Evolutionary conservation across 2,113 vertebrate genomes (phyloP).

Genomic region (Alligator mississippiensis): DNA sequence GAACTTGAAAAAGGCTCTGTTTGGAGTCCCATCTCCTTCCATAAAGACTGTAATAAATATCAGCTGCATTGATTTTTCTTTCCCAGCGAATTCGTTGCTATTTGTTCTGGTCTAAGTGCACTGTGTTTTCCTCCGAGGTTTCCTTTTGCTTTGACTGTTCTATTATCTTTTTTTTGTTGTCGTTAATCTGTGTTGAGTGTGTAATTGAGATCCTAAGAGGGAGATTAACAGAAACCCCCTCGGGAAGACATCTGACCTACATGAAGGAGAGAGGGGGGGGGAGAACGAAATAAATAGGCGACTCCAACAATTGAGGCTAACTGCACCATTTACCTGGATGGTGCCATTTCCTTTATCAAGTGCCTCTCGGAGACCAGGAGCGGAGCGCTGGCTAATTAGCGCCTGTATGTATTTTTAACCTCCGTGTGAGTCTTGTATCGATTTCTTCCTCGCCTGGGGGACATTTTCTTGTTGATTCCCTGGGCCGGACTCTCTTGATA

Average conservation of each 20-base stretch:
- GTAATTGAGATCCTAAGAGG: constrained; percentile 64
- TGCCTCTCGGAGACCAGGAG: neutral
- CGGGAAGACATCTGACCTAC: constrained; percentile 49
- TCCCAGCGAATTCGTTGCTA: constrained; percentile 10
- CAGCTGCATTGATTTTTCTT: constrained; percentile 65
- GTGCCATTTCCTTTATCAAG: constrained; percentile 42
- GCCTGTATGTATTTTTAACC: constrained; percentile 15
- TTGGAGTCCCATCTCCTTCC: constrained; percentile 43
- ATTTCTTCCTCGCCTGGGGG: constrained; percentile 22
- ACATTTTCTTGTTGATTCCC: neutral
- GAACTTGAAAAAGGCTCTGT: constrained; percentile 50
- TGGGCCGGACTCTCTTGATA: neutral
- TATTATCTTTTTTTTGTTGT: constrained; percentile 39
- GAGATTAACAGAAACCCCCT: constrained; percentile 58
- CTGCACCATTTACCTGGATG: constrained; percentile 22
- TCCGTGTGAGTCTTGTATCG: neutral
- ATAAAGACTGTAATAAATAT: constrained; percentile 56
- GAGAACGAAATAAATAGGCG: constrained; percentile 48
- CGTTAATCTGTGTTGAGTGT: constrained; percentile 62
- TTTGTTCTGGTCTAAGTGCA: constrained; percentile 63
- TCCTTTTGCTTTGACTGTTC: constrained; percentile 56
- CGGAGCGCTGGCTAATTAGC: constrained; percentile 31
- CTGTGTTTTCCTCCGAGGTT: constrained; percentile 42
- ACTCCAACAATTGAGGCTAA: constrained; percentile 51
- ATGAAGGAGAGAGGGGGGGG: neutral